A percentile compares a stretch with the other conserved stretches of the same genome.
phyloP scores from a whole-genome alignment of 37 sponge, comb jelly and placozoan genomes.

The Aplysina aerophoba region DNA sequence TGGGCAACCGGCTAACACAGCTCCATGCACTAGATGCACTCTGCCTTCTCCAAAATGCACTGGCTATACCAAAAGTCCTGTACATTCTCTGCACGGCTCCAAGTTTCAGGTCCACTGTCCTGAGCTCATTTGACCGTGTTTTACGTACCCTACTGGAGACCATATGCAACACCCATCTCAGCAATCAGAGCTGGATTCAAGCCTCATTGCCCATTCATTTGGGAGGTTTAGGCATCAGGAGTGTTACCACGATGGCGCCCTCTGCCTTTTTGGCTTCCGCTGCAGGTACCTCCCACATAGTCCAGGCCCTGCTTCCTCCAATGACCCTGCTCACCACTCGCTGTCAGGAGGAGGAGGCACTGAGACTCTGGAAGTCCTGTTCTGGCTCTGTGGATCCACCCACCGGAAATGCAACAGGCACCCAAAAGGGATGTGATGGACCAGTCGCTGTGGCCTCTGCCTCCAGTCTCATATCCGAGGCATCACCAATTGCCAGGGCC shows the following conservation, averaged over 20 bases:
- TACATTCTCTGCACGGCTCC: slow-evolving; percentile 58
- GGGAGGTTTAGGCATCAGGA: slow-evolving; percentile 59
- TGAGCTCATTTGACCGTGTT: slow-evolving; percentile 15
- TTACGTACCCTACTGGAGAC: slow-evolving; percentile 21
- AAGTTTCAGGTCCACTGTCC: slow-evolving; percentile 18
- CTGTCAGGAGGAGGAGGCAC: slow-evolving; percentile 2
- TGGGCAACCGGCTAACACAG: slow-evolving; percentile 16
- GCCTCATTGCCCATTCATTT: slow-evolving; percentile 42
- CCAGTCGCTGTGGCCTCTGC: neutral
- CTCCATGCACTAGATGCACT: slow-evolving; percentile 43
- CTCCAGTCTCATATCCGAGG: slow-evolving; percentile 13
- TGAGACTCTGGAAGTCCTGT: neutral
- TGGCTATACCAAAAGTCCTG: slow-evolving; percentile 54
- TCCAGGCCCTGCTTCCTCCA: slow-evolving; percentile 25
- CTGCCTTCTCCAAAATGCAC: slow-evolving; percentile 33
- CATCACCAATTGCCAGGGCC: slow-evolving; percentile 25
- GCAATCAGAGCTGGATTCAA: slow-evolving; percentile 40
- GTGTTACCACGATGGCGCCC: slow-evolving; percentile 42
- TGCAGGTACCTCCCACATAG: slow-evolving; percentile 41
- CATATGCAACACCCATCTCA: slow-evolving; percentile 24
- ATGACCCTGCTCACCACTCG: neutral
- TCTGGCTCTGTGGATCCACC: neutral
- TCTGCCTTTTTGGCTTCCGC: slow-evolving; percentile 58
- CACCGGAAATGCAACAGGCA: neutral
- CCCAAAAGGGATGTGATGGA: slow-evolving; percentile 45